These are phyloP conservation scores for Gryon sp. DNA, from an alignment of 1,140 invertebrate genomes.

Conservation along the genomic window DNA sequence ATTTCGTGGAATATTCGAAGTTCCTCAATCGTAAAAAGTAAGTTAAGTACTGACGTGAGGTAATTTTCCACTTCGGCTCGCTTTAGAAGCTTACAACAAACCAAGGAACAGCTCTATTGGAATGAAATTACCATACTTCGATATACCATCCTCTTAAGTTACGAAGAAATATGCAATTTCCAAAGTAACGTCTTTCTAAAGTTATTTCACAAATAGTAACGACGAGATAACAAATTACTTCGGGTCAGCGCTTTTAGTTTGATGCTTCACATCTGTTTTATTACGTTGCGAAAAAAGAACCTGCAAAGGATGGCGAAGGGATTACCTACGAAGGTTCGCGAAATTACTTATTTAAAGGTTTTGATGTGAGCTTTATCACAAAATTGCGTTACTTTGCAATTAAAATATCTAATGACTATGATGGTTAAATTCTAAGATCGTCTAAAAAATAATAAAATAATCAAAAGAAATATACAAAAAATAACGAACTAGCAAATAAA, in stretches of 20 bases:
- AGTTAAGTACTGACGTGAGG: slow-evolving; percentile 65
- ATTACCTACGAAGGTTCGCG: slow-evolving; percentile 47
- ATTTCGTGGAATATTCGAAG: slow-evolving; percentile 58
- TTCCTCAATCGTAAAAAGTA: slow-evolving; percentile 65
- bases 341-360: slow-evolving; percentile 53
- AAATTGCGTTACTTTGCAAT: slow-evolving; percentile 27
- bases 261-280: slow-evolving; percentile 53
- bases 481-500: no score
- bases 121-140: slow-evolving; percentile 68
- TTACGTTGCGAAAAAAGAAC: slow-evolving; percentile 45
- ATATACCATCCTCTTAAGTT: slow-evolving; percentile 64
- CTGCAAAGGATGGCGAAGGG: slow-evolving; percentile 41
- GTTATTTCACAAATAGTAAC: slow-evolving; percentile 66
- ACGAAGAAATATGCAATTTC: slow-evolving; percentile 65
- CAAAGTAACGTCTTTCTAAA: slow-evolving; percentile 63
- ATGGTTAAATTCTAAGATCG: no score
- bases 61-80: slow-evolving; percentile 66
- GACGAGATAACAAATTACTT: slow-evolving; percentile 64
- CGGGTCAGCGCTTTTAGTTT: slow-evolving; percentile 63
- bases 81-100: slow-evolving; percentile 66
- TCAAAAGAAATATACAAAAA: slow-evolving; percentile 1
- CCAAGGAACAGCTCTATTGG: slow-evolving; percentile 66
- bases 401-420: no score
- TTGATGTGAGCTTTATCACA: slow-evolving; percentile 25
- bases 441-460: background rate